Evolutionary conservation across 2,797 vertebrate species (phyloP).

Genomic region (Anguilla marmorata): DNA sequence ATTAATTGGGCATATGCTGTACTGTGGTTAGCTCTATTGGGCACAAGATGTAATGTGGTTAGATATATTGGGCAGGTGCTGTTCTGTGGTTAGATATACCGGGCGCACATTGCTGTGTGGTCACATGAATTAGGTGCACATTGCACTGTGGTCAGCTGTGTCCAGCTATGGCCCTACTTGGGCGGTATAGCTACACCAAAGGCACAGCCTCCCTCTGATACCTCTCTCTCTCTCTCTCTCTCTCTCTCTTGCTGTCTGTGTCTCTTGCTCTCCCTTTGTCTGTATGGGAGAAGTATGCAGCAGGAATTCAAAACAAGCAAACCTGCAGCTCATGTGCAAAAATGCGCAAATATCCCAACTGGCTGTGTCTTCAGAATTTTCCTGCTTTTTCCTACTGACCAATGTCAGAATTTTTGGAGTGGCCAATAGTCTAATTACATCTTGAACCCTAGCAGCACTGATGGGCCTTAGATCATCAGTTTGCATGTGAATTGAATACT

Average conservation of each 20-base stretch:
- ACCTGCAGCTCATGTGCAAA: background rate
- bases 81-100: conserved; percentile 7
- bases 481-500: too few species aligned
- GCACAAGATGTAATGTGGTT: conserved; percentile 20
- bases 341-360: background rate
- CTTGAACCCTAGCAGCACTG: background rate
- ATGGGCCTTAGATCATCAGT: background rate
- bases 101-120: background rate
- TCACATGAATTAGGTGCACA: conserved; percentile 73
- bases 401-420: background rate
- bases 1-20: conserved; percentile 82
- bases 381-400: background rate
- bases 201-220: background rate
- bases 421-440: background rate
- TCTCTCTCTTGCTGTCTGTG: background rate
- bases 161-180: background rate
- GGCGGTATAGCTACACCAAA: background rate
- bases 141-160: conserved; percentile 58
- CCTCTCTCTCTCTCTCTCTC: background rate
- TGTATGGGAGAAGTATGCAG: background rate
- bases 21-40: conserved; percentile 64
- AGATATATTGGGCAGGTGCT: conserved; percentile 8
- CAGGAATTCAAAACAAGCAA: background rate
- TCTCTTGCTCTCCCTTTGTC: too few species aligned
- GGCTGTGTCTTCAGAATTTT: background rate